Evolutionary conservation across 92 coral and sea anemone species (phyloP).

Genomic region (Metridium senile): DNA sequence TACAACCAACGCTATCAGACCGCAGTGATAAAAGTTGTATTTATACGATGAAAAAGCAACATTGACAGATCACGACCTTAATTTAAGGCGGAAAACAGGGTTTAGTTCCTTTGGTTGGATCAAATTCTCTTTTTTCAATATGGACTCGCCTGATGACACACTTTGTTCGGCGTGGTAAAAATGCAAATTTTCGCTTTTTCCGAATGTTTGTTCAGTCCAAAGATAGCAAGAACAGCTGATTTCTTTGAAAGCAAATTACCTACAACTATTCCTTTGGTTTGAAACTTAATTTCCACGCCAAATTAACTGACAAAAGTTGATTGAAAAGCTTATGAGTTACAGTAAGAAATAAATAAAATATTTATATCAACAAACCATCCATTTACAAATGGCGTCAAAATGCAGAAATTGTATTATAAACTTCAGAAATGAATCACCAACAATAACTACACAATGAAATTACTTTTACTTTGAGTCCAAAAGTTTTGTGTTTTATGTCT

Average conservation of each 20-base stretch:
- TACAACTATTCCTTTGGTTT: not conserved
- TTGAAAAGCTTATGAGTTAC: conserved; percentile 3
- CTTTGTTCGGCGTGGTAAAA: not conserved
- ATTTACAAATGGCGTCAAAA: conserved; percentile 3
- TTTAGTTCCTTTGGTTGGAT: not conserved
- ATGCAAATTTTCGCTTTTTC: not conserved
- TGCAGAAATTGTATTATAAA: not conserved
- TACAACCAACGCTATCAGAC: not conserved
- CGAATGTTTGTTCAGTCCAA: not conserved
- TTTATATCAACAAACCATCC: not conserved
- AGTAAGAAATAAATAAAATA: not conserved
- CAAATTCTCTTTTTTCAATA: not conserved
- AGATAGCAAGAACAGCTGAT: conserved; percentile 8
- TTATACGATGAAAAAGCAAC: conserved; percentile 1
- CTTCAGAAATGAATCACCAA: not conserved
- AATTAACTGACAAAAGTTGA: not conserved
- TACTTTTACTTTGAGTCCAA: not conserved
- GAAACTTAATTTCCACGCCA: not conserved
- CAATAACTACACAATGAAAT: not conserved
- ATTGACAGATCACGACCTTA: not conserved
- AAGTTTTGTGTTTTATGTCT: not conserved
- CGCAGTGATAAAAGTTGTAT: not conserved
- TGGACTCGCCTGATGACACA: not conserved
- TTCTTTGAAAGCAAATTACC: conserved; percentile 6
- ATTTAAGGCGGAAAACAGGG: not conserved